Evolutionary conservation across 2,888 invertebrate species (phyloP), one percentile per base, ranked within the genome.

Genomic region (Himalopsyche japonica): DNA sequence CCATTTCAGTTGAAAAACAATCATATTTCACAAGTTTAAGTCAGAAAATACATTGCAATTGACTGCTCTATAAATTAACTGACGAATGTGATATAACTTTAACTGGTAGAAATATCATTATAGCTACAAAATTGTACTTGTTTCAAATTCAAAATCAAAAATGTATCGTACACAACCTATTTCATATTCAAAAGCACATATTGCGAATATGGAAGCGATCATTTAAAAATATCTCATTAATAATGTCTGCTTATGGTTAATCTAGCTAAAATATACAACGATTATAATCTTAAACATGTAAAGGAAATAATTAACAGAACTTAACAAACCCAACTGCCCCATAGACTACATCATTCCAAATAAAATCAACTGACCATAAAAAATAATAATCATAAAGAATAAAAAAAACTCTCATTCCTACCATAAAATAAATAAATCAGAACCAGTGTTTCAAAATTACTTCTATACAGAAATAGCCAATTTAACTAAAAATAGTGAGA

Each of bases 311-410:
- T 70, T 10, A 70, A 70, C 30, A 70, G 70, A 70, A 70, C 70
- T 70, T 70, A 70, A 70, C 24, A 24, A 70, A 70, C 70, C 70
- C 24, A 70, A 24, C 27, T 70, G 70, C 30, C 70, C 70, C 70
- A 70, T 70, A 70, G 70, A 70, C 70, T 70, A 64, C 27, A 70
- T 70, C 70, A 70, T 70, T 70, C 70, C 70, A 70, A 70, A 70
- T 70, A 70, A 70, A 70, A 70, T 70, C 70, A 70, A 70, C 70
- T 70, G 70, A 70, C 70, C 70, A 70, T 70, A 70, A 70, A 70
- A 27, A 64, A 27, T 27, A 70, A 70, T 12, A 70, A 70, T 70
- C 8, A 70, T 27, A 70, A 70, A 70, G 6, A 49, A 49, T 18
- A 49, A 49, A 15, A 70, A 70, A 30, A 70, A 27, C 27, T 70